Evolutionary conservation across 2,113 vertebrate species (phyloP), one percentile per base, ranked within the genome.

Genomic region (Nothoprocta perdicaria): DNA sequence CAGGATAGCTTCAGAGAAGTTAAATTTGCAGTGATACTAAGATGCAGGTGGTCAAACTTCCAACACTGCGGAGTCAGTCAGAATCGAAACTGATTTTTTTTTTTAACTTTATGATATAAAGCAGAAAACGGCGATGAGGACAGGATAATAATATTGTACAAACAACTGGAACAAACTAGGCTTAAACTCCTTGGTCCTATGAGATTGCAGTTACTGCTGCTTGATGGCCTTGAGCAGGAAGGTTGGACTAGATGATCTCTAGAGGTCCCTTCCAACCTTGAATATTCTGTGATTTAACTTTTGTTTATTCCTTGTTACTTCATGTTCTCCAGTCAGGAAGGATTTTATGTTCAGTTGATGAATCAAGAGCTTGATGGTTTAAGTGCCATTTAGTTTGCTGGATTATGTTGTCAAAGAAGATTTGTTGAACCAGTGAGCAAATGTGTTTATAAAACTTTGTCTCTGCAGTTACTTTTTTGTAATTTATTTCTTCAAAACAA

Each of bases 351-450:
- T 92, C 82, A 68, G 79, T 65, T 84, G 41, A 48, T 52, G 68
- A 48, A 72, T 89, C 69, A 73, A 69, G 90, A 90, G 81, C 63
- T 33, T 55, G 14, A 13, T 63, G 40, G 52, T 77, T 84, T n/a
- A 88, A 88, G 48, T 81, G 38, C 68, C 4, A 3, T 66, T 90
- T 89, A 68, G 57, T 77, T 75, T 55, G 52, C 50, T 87, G 79
- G 91, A 87, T 91, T 95, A 80, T 38, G 58, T 65, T 94, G 84
- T 85, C 60, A 80, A 2, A 90, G 68, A 38, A 78, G 79, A 85
- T 89, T 90, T 95, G 68, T 87, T 89, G 65, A 35, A 35, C 14
- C 29, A 78, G 2, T 52, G 63, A 83, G 12, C 82, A 87, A 38
- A 53, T 68, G 46, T 75, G 26, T 80, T 92, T 88, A 74, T 43